A percentile compares a stretch with the other conserved stretches of the same genome.
phyloP scores from a whole-genome alignment of 2,797 vertebrate species.

The Paguma larvata region DNA sequence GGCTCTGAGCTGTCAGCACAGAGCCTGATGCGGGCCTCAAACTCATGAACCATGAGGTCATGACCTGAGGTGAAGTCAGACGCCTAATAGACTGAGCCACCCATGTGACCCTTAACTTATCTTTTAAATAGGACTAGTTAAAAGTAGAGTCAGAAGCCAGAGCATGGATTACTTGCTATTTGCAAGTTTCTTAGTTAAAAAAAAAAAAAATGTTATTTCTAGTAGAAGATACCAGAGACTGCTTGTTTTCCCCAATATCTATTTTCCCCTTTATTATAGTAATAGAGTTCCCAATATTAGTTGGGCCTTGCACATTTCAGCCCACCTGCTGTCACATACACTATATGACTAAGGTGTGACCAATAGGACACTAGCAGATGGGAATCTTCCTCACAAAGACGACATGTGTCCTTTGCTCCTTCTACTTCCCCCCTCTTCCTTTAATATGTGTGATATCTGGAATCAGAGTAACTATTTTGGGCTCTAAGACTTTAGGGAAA shows the following conservation, averaged over 20 bases:
- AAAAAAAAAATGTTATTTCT: not conserved
- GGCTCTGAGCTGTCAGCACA: too few relatives aligned
- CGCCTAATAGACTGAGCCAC: too few relatives aligned
- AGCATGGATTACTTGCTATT: not conserved
- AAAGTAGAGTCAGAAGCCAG: not conserved
- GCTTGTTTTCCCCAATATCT: not conserved
- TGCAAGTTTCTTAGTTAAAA: not conserved
- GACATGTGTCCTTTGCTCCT: not conserved
- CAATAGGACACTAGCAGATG: not conserved
- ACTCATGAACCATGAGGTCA: too few relatives aligned
- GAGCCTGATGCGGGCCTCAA: too few relatives aligned
- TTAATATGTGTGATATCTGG: not conserved
- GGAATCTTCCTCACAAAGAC: not conserved
- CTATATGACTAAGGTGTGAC: fast-evolving
- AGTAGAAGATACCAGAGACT: not conserved
- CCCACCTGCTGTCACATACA: not conserved
- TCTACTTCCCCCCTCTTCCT: not conserved
- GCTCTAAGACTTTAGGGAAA: not conserved
- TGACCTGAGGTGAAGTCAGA: too few relatives aligned
- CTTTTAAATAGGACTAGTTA: not conserved
- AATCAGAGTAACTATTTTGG: not conserved
- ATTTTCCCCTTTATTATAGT: not conserved
- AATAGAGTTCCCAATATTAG: not conserved
- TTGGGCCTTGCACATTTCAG: not conserved
- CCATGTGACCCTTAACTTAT: not conserved